Evolutionary conservation across 53 echinoderm and acorn worm genomes (phyloP), one percentile per base, ranked within the genome.

Genomic region (Arbacia lixula): DNA sequence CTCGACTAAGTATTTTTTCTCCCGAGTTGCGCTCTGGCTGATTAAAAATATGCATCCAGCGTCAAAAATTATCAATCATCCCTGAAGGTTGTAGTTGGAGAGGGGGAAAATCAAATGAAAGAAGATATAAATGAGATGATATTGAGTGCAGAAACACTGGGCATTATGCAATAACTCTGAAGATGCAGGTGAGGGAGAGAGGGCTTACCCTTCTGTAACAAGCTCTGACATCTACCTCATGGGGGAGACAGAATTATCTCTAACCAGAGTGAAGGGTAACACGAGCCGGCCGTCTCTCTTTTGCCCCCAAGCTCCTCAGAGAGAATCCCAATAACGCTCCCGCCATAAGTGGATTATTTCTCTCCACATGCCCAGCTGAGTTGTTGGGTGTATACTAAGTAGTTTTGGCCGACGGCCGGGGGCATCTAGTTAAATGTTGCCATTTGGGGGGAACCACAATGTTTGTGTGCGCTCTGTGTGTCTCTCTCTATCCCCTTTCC

Each of bases 381-480:
- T 52, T 74, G 74, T 74, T 74, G 74, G n/a, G 74, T 74, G 74
- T 74, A 53, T 74, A 52, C 53, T 74, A 53, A 74, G 74, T 74
- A 74, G 74, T 74, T 69, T 43, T 25, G 17, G 69, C 69, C 69
- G 34, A 16, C 69, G 14, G 69, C 43, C n/a, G n/a, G 36, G 28
- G 26, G 43, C 43, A 69, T 69, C 69, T 69, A 26, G 27, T 42
- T 69, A 27, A 69, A 69, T 69, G 69, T 69, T 67, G 19, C 67
- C 36, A n/a, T n/a, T n/a, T n/a, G n/a, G n/a, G n/a, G n/a, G n/a
- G n/a, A n/a, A n/a, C n/a, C n/a, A n/a, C n/a, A n/a, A n/a, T n/a
- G n/a, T n/a, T n/a, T n/a, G n/a, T n/a, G n/a, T n/a, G n/a, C n/a
- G n/a, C n/a, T n/a, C n/a, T n/a, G n/a, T n/a, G n/a, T n/a, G n/a